These are phyloP conservation scores for Drosophila erecta DNA, from an alignment of 1,140 invertebrate genomes.

Conservation along the genomic window DNA sequence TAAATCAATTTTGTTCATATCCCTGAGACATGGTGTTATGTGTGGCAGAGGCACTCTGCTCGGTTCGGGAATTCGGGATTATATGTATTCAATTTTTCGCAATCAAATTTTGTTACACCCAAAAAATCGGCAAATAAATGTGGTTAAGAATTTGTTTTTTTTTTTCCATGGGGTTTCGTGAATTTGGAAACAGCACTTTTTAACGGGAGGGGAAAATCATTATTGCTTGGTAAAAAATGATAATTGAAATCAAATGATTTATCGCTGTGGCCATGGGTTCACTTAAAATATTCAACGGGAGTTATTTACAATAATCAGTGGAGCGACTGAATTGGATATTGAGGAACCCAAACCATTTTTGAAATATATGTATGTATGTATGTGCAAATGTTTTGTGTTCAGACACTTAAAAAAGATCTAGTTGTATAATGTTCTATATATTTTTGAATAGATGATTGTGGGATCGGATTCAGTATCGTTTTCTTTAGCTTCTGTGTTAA, in stretches of 20 bases:
- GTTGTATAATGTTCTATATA: conserved; percentile 14
- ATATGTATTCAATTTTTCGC: conserved; percentile 49
- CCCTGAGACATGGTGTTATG: conserved; percentile 23
- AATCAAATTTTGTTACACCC: conserved; percentile 79
- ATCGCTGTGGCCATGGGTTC: conserved; percentile 10
- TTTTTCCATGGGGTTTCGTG: conserved; percentile 37
- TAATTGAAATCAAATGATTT: conserved; percentile 38
- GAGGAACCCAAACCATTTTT: conserved; percentile 73
- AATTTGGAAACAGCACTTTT: conserved; percentile 48
- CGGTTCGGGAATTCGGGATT: not conserved
- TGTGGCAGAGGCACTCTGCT: conserved; percentile 11
- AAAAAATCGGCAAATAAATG: conserved; percentile 55
- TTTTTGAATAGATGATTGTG: conserved; percentile 52
- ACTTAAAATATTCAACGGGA: conserved; percentile 38
- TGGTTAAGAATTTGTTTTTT: conserved; percentile 30
- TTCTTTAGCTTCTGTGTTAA: conserved; percentile 40
- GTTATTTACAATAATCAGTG: conserved; percentile 69
- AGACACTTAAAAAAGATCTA: conserved; percentile 23
- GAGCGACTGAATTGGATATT: conserved; percentile 54
- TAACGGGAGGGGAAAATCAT: conserved; percentile 18
- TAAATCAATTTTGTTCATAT: conserved; percentile 30
- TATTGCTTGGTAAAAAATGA: conserved; percentile 36
- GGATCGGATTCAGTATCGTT: conserved; percentile 35
- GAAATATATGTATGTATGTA: conserved; percentile 20
- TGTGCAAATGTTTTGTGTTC: conserved; percentile 57